Base-by-base conservation (phyloP, 1,140 invertebrate species). In the Brachionus sp. region DNA sequence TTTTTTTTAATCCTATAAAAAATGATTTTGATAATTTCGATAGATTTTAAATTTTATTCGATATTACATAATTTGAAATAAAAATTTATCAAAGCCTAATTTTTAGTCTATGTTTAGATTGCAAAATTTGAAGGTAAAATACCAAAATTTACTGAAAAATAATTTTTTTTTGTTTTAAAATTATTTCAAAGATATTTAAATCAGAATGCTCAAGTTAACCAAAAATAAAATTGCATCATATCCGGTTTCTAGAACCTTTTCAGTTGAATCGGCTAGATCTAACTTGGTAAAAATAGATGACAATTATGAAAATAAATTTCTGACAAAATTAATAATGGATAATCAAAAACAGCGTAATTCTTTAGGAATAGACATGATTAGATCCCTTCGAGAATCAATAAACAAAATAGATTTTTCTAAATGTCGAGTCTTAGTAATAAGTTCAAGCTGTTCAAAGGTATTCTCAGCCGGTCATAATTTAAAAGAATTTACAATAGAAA, bases 391-490 rank as follows among this genome's bases (percentile, higher is more conserved):
- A 50, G 19, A 70, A 68, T 16, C 33, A 25, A 44, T 82, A 12
- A 39, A 68, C 5, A 7, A 82, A 44, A 44, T 66, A 3, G 80
- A 82, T 33, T 19, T 66, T 16, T 10, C 35, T 12, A 66, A 25
- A 35, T 50, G 42, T 25, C 16, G 62, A 29, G 66, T 82, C 9
- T 35, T 82, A 12, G 57, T 82, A 6, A 19, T 82, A 16, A 29
- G 25, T 19, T 66, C 80, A n/a, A 46, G 62, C 33, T 44, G 57
- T 82, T 23, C 44, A 9, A 83, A 53, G 42, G 82, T 83, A 19
- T 83, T 83, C 39, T 73, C 64, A 33, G 23, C 82, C 50, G 82
- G 82, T 12, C 82, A 83, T 64, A 75, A 70, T 62, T n/a, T 83
- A 13, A 83, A 83, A 83, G 82, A 83, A 64, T 77, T 83, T 29